Evolutionary conservation across 2,888 invertebrate species (phyloP).

Genomic region (Lepetodrilus schrolli): DNA sequence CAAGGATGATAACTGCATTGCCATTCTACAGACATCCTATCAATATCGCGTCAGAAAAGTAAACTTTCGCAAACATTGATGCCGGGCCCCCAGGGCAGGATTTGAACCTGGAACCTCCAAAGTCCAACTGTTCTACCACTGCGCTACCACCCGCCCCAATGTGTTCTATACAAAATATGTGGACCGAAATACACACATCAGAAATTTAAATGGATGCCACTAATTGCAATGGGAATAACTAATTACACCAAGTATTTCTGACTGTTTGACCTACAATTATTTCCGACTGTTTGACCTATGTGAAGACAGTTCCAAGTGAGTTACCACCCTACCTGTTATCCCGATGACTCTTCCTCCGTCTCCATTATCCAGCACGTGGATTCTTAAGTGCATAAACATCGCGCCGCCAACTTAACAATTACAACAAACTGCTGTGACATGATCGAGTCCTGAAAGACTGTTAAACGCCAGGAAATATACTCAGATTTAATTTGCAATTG

Average conservation of each 20-base stretch:
- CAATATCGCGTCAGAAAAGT: no score
- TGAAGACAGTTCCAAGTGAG: not conserved
- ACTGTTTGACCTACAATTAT: no score
- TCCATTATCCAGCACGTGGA: not conserved
- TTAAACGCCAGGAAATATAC: not conserved
- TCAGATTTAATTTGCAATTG: not conserved
- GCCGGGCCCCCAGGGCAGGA: no score
- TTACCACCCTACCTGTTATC: not conserved
- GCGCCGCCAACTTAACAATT: not conserved
- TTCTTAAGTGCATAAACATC: slow-evolving; percentile 20
- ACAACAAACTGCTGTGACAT: not conserved
- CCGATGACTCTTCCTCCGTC: not conserved
- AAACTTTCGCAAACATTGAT: no score
- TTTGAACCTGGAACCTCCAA: no score
- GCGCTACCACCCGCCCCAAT: no score
- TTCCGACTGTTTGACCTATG: not conserved
- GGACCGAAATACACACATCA: not conserved
- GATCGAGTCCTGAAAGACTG: not conserved
- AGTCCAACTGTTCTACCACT: no score
- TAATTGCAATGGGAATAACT: no score
- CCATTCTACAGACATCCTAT: no score
- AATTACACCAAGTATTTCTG: no score
- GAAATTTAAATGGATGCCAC: not conserved
- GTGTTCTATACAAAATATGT: no score
- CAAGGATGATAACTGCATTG: no score